Evolutionary conservation across 2,113 vertebrate genomes (phyloP), one percentile per base, ranked within the genome.

Genomic region (Rhipidura dahli): DNA sequence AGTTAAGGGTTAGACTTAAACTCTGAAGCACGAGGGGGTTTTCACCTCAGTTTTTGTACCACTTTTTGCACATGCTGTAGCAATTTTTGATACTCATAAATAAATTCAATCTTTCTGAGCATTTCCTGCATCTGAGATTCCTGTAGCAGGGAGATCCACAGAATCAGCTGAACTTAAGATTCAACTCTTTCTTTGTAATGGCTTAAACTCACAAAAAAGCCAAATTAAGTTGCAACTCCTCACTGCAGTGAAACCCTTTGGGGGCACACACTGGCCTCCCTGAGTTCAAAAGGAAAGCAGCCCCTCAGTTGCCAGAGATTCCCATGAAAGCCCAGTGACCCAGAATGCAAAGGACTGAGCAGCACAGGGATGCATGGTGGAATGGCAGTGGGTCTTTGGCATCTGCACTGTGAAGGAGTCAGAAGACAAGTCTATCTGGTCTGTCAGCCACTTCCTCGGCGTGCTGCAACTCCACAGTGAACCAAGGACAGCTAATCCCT

Each of bases 401-500:
- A 86, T 63, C 20, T 83, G 86, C 79, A 93, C 44, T 86, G 94
- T 83, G 91, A 39, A 30, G 53, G 83, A 97, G 60, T 75, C 76
- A 87, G 31, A 79, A 71, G 83, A 78, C 60, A 37, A 35, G 40
- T 92, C 89, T 95, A 31, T 70, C 64, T 47, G 94, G 78, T 71
- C 45, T 8, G 86, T 90, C 92, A 90, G 89, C 64, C n/a, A 59
- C 96, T 95, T 89, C 91, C 95, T 64, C 22, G 0, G 90, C 82
- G 11, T 23, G 85, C 96, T 80, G 90, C 79, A 78, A 11, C 87
- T 69, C 88, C 37, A 54, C 71, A 22, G 89, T 2, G 13, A 75
- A 28, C 3, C 44, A 57, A 17, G 78, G 89, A 87, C 76, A 94
- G 93, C 59, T 95, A 94, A 97, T 94, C 96, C 94, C 93, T 84